Conservation (phyloP, 2,113 vertebrate genomes). For the Colius striatus region DNA sequence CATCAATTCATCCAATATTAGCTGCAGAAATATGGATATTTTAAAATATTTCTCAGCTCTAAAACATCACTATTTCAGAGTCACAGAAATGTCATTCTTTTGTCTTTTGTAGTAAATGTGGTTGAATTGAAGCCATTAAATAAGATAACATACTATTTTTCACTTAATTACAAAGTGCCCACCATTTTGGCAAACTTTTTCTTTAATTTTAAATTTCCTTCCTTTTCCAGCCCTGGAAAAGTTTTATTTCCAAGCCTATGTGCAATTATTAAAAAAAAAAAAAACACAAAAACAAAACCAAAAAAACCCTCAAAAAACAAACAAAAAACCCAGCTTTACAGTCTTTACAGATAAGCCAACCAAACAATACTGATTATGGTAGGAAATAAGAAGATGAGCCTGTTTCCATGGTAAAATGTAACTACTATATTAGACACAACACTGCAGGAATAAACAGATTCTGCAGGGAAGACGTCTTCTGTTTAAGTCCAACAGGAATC, state of each 20-base stretch:
- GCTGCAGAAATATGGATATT: neutral
- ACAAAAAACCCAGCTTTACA: too few relatives aligned
- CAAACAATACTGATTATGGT: neutral
- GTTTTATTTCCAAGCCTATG: neutral
- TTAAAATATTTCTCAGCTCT: neutral
- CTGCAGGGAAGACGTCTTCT: neutral
- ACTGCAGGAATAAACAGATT: neutral
- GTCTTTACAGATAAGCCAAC: neutral
- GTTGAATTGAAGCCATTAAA: neutral
- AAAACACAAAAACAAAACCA: too few relatives aligned
- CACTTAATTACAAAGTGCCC: neutral
- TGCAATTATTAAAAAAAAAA: neutral
- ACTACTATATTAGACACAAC: neutral
- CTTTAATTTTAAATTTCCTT: neutral
- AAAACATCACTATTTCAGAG: neutral
- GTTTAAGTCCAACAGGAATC: neutral
- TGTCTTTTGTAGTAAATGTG: neutral
- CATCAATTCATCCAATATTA: neutral
- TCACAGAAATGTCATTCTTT: neutral
- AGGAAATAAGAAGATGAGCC: neutral
- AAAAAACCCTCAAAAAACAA: too few relatives aligned
- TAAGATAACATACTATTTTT: neutral
- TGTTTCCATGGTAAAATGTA: constrained; percentile 42
- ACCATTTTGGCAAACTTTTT: neutral
- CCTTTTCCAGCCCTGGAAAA: neutral